Percentiles rank a stretch among this genome's conserved stretches.
Conservation (phyloP, 1,140 invertebrate species). For the Chlorops oryzae region DNA sequence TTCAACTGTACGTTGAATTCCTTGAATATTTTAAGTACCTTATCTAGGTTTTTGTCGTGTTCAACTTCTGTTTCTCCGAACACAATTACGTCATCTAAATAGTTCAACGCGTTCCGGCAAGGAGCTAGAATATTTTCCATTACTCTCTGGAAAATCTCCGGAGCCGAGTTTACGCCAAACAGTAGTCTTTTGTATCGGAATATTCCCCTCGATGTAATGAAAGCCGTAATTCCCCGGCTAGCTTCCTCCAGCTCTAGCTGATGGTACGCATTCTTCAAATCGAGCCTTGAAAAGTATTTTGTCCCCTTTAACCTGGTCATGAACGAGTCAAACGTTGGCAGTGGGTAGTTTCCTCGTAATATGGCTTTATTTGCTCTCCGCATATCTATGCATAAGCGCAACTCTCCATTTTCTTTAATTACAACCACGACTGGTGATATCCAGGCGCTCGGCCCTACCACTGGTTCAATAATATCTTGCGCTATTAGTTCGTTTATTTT, state of each 20-base stretch:
- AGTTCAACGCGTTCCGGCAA: conserved; percentile 1
- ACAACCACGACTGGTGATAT: conserved; percentile 41
- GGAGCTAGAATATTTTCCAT: conserved; percentile 29
- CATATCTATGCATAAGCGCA: conserved; percentile 46
- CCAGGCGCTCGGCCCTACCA: conserved; percentile 24
- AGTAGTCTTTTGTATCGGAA: conserved; percentile 41
- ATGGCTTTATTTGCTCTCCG: conserved; percentile 41
- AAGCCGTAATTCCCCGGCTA: conserved; percentile 38
- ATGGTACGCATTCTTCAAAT: conserved; percentile 32
- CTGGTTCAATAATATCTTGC: no score
- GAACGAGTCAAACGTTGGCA: conserved; percentile 37
- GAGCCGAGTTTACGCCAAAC: conserved; percentile 32
- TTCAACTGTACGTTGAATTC: conserved; percentile 26
- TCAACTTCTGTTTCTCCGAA: conserved; percentile 27
- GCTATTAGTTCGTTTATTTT: no score
- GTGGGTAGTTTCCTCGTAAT: conserved; percentile 37
- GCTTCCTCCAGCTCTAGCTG: conserved; percentile 19
- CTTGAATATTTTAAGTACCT: conserved; percentile 25
- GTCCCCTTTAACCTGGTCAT: conserved; percentile 28
- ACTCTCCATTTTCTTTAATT: conserved; percentile 31
- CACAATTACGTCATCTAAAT: conserved; percentile 24
- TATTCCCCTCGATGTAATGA: conserved; percentile 34
- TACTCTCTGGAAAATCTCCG: conserved; percentile 43
- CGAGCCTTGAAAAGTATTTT: conserved; percentile 26
- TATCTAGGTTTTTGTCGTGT: conserved; percentile 24